Evolutionary conservation across 2,888 invertebrate genomes (phyloP).

Genomic region (Epinotia bilunana): DNA sequence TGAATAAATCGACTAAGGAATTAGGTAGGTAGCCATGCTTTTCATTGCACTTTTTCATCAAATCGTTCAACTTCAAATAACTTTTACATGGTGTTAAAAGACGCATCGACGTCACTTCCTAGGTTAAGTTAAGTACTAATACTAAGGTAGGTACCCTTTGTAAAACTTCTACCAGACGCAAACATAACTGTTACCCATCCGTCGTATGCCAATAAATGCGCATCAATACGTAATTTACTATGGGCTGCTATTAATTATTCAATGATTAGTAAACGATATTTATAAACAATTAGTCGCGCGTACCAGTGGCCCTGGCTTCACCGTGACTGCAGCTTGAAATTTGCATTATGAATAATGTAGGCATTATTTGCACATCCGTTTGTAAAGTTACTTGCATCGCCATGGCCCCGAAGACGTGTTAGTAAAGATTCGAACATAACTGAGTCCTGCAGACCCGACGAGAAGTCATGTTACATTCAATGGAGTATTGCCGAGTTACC

Average conservation of each 20-base stretch:
- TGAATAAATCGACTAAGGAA: no score
- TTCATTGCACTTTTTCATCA: no score
- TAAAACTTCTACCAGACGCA: not conserved
- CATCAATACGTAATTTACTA: slow-evolving; percentile 27
- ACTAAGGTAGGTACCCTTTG: no score
- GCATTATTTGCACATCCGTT: slow-evolving; percentile 22
- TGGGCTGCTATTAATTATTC: slow-evolving; percentile 35
- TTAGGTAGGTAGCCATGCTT: no score
- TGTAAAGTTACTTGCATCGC: slow-evolving; percentile 1
- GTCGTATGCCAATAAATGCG: slow-evolving; percentile 24
- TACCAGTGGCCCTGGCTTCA: slow-evolving; percentile 29
- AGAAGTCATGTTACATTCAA: not conserved
- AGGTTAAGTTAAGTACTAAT: no score
- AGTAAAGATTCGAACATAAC: not conserved
- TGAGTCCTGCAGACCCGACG: not conserved
- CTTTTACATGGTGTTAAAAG: no score
- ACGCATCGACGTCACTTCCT: no score
- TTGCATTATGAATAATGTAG: slow-evolving; percentile 26
- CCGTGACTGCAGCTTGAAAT: slow-evolving; percentile 21
- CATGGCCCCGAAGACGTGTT: slow-evolving; percentile 6
- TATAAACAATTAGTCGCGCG: slow-evolving; percentile 40
- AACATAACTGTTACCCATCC: not conserved
- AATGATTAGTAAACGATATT: slow-evolving; percentile 40
- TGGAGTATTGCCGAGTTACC: not conserved
- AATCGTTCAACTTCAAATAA: no score